Evolutionary conservation across 2,888 invertebrate genomes (phyloP), one percentile per base, ranked within the genome.

Genomic region (Cantharis nigra): DNA sequence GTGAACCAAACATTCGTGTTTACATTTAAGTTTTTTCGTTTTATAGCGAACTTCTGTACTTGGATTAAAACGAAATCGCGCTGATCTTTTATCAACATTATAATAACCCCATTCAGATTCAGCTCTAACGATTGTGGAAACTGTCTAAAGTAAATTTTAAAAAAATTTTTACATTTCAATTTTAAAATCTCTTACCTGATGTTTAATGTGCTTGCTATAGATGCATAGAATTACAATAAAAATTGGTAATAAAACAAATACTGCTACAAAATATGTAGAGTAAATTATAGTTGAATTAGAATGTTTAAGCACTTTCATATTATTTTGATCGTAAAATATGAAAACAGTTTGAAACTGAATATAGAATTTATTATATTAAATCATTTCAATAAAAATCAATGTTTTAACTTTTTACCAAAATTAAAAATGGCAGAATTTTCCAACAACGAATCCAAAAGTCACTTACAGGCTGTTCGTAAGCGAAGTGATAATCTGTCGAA

Each of bases 121-220:
- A 14, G 81, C 73, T 11, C 69, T 71, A 13, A 76, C 11, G 13
- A 78, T 26, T 16, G 77, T 69, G 9, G 77, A 73, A 33, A 77
- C 70, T 65, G 65, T 71, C 75, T 75, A 16, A 71, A 75, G 71
- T n/a, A 10, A 23, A 28, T 26, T 26, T 26, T 10, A 28, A 28
- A 14, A n/a, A n/a, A 49, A 49, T 49, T n/a, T 5, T 33, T 5
- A 49, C 2, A 49, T 49, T 49, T 20, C 9, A 9, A 14, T 64
- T n/a, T 26, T 72, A 13, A 16, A 67, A 67, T 20, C 10, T 67
- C 71, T 72, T 77, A 79, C 81, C 33, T 78, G 75, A 49, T 76
- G 72, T 74, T 80, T 81, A 16, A 80, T 75, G 20, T 80, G 79
- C 10, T 33, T 75, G 20, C 79, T 77, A 70, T 80, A 81, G 70